A percentile compares a stretch with the other conserved stretches of the same genome.
Evolutionary conservation across 2,797 vertebrate genomes (phyloP).

Genomic region (Rhabdophis nuchalis): DNA sequence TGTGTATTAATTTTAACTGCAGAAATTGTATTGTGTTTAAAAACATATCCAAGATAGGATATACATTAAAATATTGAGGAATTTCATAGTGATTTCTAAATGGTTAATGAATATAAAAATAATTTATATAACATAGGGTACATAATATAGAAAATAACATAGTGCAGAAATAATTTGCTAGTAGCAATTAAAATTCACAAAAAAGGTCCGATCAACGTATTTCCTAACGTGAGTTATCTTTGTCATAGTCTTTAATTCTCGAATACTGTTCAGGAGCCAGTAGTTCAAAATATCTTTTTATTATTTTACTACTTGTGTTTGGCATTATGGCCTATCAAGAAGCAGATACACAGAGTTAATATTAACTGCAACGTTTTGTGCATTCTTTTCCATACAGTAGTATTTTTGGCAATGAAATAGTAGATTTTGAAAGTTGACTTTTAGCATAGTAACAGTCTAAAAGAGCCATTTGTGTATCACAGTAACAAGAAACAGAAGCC

Average conservation of each 20-base stretch:
- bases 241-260: neutral
- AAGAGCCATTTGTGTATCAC: neutral
- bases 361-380: neutral
- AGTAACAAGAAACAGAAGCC: neutral
- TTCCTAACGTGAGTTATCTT: neutral
- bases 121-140: neutral
- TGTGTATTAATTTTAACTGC: neutral
- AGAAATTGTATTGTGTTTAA: neutral
- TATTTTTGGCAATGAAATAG: neutral
- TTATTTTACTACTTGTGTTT: neutral
- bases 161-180: neutral
- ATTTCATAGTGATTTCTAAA: neutral
- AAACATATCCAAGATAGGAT: neutral
- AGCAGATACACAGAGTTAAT: neutral
- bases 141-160: neutral
- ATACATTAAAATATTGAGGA: neutral
- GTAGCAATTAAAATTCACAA: neutral
- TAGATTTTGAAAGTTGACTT: neutral
- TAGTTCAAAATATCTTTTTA: neutral
- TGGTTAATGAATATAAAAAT: neutral
- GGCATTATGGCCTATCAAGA: neutral
- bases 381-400: neutral
- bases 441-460: neutral
- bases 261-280: neutral
- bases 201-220: neutral